Percentiles rank a stretch among this genome's conserved stretches.
Evolutionary conservation across 2,113 vertebrate genomes (phyloP).

Genomic region (Sturnira hondurensis): DNA sequence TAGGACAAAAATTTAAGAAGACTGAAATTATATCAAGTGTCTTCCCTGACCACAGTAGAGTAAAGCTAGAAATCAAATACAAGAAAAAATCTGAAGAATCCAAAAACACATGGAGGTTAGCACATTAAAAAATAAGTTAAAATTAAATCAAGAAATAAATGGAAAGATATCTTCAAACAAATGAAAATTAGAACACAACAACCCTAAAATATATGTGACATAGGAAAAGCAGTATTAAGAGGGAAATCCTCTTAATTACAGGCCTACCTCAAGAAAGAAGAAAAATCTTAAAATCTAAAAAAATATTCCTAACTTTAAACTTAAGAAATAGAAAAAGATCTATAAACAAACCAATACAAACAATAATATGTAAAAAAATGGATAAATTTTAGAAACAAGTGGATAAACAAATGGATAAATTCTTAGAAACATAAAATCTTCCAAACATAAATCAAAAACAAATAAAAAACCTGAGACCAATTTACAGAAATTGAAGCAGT

Average conservation of each 20-base stretch:
- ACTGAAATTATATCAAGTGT: not conserved
- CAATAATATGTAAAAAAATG: not conserved
- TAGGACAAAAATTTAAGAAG: not conserved
- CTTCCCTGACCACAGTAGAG: not conserved
- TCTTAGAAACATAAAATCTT: not conserved
- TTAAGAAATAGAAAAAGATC: not conserved
- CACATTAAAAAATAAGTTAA: not conserved
- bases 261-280: not conserved
- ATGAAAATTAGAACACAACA: not conserved
- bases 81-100: not conserved
- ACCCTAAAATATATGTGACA: not conserved
- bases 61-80: not conserved
- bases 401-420: not conserved
- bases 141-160: not conserved
- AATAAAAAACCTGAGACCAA: not conserved
- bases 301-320: not conserved
- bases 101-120: not conserved
- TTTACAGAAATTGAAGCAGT: not conserved
- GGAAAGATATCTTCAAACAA: not conserved
- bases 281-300: not conserved
- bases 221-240: not conserved
- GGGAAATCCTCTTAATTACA: not conserved
- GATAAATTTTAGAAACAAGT: not conserved
- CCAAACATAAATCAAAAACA: not conserved
- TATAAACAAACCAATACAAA: not conserved